Evolutionary conservation across 2,888 invertebrate genomes (phyloP).

Genomic region (Cyclophora punctaria): DNA sequence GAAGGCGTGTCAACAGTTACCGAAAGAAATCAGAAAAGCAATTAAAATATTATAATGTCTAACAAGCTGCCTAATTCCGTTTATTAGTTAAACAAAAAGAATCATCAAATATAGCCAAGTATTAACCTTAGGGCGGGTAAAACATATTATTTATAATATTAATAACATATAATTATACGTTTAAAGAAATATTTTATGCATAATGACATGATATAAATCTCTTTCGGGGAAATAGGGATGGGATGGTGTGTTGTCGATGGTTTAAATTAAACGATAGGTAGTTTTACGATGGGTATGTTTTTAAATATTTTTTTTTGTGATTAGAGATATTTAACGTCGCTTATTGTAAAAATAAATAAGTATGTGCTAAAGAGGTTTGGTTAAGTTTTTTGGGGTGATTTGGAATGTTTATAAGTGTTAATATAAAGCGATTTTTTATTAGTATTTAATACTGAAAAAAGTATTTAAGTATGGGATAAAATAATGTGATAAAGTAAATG

Average conservation of each 20-base stretch:
- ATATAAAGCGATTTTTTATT: too few species aligned
- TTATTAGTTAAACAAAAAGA: slow-evolving; percentile 35
- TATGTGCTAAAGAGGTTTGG: too few species aligned
- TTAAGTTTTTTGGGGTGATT: too few species aligned
- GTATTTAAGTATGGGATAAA: too few species aligned
- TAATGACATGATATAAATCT: slow-evolving; percentile 75
- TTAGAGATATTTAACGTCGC: too few species aligned
- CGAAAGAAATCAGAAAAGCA: background rate
- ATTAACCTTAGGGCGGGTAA: slow-evolving; percentile 35
- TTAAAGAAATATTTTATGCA: slow-evolving; percentile 73
- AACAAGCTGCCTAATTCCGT: slow-evolving; percentile 4
- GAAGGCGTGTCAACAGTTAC: too few species aligned
- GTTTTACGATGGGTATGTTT: too few species aligned
- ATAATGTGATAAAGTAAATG: too few species aligned
- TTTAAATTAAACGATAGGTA: background rate
- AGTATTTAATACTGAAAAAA: too few species aligned
- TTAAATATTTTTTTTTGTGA: too few species aligned
- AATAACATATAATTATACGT: slow-evolving; percentile 73
- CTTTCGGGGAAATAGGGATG: slow-evolving; percentile 46
- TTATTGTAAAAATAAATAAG: too few species aligned
- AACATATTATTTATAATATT: slow-evolving; percentile 69
- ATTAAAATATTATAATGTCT: slow-evolving; percentile 10
- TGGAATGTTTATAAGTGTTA: too few species aligned
- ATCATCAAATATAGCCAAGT: slow-evolving; percentile 38
- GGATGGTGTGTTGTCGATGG: slow-evolving; percentile 21